These are phyloP conservation scores for Pseudocheirus occidentalis DNA, from an alignment of 2,797 vertebrate species.

Conservation along the genomic window DNA sequence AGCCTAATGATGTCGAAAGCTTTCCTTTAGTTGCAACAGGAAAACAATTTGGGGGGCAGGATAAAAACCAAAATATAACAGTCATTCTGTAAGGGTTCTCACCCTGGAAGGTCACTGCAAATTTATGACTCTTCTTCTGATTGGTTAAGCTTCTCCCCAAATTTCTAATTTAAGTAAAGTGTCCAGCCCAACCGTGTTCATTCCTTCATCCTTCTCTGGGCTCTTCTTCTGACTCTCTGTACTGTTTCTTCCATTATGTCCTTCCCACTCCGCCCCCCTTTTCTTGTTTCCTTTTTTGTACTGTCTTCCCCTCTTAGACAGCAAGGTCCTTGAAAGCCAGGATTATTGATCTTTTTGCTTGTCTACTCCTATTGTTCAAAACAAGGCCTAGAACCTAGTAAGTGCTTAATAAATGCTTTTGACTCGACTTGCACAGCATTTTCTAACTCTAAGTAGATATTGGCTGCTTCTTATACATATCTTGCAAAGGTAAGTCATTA, in stretches of 20 bases:
- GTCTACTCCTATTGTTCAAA: neutral
- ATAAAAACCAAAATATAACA: slow-evolving; percentile 3
- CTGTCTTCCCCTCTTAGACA: neutral
- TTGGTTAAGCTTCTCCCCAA: neutral
- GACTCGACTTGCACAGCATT: neutral
- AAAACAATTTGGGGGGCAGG: slow-evolving; percentile 5
- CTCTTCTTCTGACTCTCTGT: neutral
- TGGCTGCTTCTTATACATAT: neutral
- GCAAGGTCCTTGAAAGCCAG: neutral
- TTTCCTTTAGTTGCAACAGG: slow-evolving; percentile 23
- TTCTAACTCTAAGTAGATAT: neutral
- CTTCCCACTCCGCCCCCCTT: neutral
- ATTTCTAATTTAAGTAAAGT: neutral
- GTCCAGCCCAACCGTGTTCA: neutral
- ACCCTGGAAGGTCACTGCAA: neutral
- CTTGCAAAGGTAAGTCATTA: neutral
- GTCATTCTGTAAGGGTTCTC: neutral
- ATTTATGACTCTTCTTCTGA: neutral
- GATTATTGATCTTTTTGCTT: neutral
- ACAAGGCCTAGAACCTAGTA: neutral
- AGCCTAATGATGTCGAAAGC: slow-evolving; percentile 3
- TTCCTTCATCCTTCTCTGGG: neutral
- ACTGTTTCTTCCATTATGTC: neutral
- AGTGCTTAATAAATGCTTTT: neutral
- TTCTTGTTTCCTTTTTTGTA: neutral